Conservation (phyloP, 2,888 invertebrate genomes). For the Ophion obscuratus region DNA sequence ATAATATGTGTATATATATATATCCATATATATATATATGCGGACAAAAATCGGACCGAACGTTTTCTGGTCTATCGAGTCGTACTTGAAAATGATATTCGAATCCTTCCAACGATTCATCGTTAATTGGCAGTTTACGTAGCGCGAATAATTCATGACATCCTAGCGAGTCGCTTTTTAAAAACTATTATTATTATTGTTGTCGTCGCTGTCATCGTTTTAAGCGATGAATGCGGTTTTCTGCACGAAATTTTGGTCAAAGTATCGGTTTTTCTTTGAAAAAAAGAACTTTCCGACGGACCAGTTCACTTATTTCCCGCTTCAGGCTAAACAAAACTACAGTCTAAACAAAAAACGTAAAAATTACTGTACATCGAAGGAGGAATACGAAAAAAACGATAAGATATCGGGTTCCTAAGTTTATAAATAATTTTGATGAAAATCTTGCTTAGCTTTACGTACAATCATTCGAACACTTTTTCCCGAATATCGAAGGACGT, state of each 20-base stretch:
- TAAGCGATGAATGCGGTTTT: not conserved
- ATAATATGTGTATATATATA: constrained; percentile 14
- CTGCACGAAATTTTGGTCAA: not conserved
- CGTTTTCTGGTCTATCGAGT: constrained; percentile 24
- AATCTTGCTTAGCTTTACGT: too few species aligned
- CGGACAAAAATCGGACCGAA: constrained; percentile 56
- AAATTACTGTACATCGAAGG: too few species aligned
- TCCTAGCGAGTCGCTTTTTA: constrained; percentile 24
- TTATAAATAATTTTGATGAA: too few species aligned
- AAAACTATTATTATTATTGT: constrained; percentile 6
- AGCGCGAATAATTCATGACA: constrained; percentile 47
- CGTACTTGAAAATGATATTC: constrained; percentile 41
- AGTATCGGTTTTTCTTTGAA: not conserved
- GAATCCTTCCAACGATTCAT: constrained; percentile 36
- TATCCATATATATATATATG: constrained; percentile 40
- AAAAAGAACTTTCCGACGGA: not conserved
- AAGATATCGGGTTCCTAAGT: too few species aligned
- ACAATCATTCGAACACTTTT: too few species aligned
- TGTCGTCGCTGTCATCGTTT: not conserved
- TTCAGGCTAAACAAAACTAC: too few species aligned
- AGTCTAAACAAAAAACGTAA: too few species aligned
- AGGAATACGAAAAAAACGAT: too few species aligned
- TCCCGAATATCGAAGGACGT: too few species aligned
- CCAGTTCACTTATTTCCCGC: too few species aligned
- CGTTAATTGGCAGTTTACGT: constrained; percentile 61